Base-by-base conservation (phyloP, 2,888 invertebrate genomes). In the Leptinotarsa peninsularis region DNA sequence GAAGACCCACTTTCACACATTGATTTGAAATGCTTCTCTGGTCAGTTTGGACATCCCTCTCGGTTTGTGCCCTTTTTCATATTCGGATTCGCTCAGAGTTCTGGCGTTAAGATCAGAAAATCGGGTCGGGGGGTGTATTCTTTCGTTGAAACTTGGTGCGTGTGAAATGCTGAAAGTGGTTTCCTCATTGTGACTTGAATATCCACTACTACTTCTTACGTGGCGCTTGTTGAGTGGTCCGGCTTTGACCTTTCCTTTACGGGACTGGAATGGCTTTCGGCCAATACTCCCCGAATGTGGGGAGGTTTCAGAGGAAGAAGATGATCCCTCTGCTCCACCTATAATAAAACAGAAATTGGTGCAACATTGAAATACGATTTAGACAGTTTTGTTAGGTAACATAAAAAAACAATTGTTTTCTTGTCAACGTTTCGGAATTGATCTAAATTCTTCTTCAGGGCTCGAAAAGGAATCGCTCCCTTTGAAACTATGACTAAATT, bases 161-260 rank as follows among this genome's bases (percentile, higher is more conserved):
- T 93, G 93, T 83, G 93, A 93, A 91, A 94, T 94, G 90, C 94
- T 94, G 91, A 95, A 95, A 73, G 95, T 94, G 77, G 95, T 95
- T 88, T 95, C 95, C 88, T 95, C 95, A 87, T 94, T 94, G 89
- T 95, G 94, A 89, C 94, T 94, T 82, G 94, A 94, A 87, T 95
- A 95, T 66, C 94, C 94, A 87, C 94, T 94, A 83, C 94, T 94
- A 81, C 94, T 94, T 79, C 94, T 91, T 77, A 94, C 94, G 86
- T 94, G 94, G 3, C 94, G 88, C 87, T 94, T 94, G 82, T 91
- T 91, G 74, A 89, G 81, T 10, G 89, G 88, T 60, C 91, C 91
- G 49, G 89, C 88, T 83, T 91, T 91, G 18, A 91, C 90, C 85
- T 94, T 94, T 82, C 91, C 91, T 84, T 92, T 93, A 21, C 94